Conservation (phyloP, 2,113 vertebrate genomes). For the Alethe diademata region DNA sequence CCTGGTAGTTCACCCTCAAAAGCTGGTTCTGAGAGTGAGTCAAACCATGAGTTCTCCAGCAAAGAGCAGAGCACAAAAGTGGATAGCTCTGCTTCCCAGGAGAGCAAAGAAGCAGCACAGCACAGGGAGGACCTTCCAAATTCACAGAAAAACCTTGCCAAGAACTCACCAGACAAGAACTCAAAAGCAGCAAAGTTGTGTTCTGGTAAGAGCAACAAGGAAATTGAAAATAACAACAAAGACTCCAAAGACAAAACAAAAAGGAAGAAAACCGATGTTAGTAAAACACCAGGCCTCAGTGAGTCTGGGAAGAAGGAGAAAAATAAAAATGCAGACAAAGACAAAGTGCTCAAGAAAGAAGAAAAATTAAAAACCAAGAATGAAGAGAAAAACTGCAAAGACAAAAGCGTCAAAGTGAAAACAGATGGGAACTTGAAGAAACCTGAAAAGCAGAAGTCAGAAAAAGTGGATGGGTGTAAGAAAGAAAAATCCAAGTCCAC, state of each 20-base stretch:
- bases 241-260: constrained; percentile 51
- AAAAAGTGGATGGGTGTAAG: constrained; percentile 63
- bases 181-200: background rate
- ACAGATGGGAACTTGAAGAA: constrained; percentile 59
- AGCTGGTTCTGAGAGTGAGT: constrained; percentile 29
- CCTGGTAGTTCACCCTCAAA: constrained; percentile 62
- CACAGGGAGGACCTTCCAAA: constrained; percentile 49
- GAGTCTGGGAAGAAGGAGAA: constrained; percentile 71
- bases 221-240: constrained; percentile 63
- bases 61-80: constrained; percentile 1
- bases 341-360: constrained; percentile 56
- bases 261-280: constrained; percentile 31
- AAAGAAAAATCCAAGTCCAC: constrained; percentile 54
- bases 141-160: background rate
- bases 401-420: constrained; percentile 47
- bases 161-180: constrained; percentile 46
- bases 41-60: background rate
- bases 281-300: background rate
- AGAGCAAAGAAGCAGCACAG: constrained; percentile 63
- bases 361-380: constrained; percentile 59
- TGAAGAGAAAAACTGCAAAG: constrained; percentile 55
- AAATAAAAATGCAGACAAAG: constrained; percentile 71
- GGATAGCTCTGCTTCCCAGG: background rate
- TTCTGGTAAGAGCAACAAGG: constrained; percentile 40
- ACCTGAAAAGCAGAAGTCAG: constrained; percentile 66